A percentile compares a stretch with the other conserved stretches of the same genome.
Evolutionary conservation across 2,888 invertebrate genomes (phyloP).

Genomic region (Spisula solida): DNA sequence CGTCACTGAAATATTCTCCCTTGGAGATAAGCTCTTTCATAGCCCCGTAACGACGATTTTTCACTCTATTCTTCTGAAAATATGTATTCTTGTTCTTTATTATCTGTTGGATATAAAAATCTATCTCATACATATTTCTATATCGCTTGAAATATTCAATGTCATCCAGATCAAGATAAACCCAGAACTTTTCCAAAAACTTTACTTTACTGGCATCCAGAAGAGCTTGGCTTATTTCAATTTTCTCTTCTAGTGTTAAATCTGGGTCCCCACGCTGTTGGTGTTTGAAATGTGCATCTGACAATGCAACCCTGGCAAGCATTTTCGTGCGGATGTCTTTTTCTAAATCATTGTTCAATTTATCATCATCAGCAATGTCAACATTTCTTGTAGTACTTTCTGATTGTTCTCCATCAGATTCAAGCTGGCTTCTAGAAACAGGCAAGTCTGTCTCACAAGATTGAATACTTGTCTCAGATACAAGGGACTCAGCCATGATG

Average conservation of each 20-base stretch:
- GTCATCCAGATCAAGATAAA: slow-evolving; percentile 91
- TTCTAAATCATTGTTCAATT: background rate
- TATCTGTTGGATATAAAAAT: slow-evolving; percentile 90
- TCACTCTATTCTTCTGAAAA: slow-evolving; percentile 84
- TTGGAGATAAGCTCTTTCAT: slow-evolving; percentile 92
- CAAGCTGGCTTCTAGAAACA: background rate
- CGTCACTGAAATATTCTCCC: slow-evolving; percentile 95
- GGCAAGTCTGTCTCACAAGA: background rate
- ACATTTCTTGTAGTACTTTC: background rate
- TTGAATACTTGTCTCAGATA: background rate
- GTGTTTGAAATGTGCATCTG: slow-evolving; percentile 92
- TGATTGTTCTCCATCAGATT: no score
- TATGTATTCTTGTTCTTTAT: slow-evolving; percentile 71
- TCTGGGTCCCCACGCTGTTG: slow-evolving; percentile 94
- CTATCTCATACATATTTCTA: slow-evolving; percentile 89
- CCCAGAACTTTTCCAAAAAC: slow-evolving; percentile 94
- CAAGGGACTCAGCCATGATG: background rate
- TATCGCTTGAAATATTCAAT: slow-evolving; percentile 91
- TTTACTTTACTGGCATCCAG: slow-evolving; percentile 91
- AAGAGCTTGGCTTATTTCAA: slow-evolving; percentile 90
- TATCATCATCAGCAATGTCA: background rate
- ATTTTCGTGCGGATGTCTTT: slow-evolving; percentile 85
- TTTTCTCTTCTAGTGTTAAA: slow-evolving; percentile 91
- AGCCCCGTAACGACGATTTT: slow-evolving; percentile 95
- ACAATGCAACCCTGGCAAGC: slow-evolving; percentile 90